A percentile compares a stretch with the other conserved stretches of the same genome.
Evolutionary conservation across 2,113 vertebrate genomes (phyloP).

Genomic region (Cavia porcellus): DNA sequence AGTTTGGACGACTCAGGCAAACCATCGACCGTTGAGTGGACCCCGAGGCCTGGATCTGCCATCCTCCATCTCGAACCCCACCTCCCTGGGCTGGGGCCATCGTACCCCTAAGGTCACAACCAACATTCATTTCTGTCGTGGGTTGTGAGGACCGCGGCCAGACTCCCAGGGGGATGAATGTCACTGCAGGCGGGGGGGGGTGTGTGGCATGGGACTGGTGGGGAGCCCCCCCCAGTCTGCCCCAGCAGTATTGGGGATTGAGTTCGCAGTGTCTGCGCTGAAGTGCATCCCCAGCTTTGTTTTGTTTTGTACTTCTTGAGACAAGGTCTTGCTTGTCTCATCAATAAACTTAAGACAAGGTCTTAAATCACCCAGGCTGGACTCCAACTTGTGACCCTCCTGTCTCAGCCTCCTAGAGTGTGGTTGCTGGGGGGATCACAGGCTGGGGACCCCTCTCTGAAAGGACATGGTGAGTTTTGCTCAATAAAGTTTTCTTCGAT

Average conservation of each 20-base stretch:
- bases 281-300: not conserved
- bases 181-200: slow-evolving; percentile 77
- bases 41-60: slow-evolving; percentile 81
- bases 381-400: not conserved
- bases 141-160: slow-evolving; percentile 82
- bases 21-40: slow-evolving; percentile 89
- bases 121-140: slow-evolving; percentile 89
- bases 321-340: not conserved
- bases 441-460: not conserved
- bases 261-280: not conserved
- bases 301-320: not conserved
- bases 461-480: no score
- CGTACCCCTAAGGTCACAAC: slow-evolving; percentile 79
- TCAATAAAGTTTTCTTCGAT: not conserved
- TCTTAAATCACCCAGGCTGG: not conserved
- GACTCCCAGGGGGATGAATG: slow-evolving; percentile 87
- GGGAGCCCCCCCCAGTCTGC: no score
- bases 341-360: no score
- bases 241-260: not conserved
- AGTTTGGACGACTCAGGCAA: slow-evolving; percentile 86
- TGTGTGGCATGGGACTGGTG: not conserved
- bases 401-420: not conserved
- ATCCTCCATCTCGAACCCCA: not conserved
- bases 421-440: no score
- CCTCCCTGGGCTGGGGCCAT: not conserved